A percentile compares a stretch with the other conserved stretches of the same genome.
These are phyloP conservation scores for Andrena dorsata DNA, from an alignment of 2,888 invertebrate species.

Conservation along the genomic window DNA sequence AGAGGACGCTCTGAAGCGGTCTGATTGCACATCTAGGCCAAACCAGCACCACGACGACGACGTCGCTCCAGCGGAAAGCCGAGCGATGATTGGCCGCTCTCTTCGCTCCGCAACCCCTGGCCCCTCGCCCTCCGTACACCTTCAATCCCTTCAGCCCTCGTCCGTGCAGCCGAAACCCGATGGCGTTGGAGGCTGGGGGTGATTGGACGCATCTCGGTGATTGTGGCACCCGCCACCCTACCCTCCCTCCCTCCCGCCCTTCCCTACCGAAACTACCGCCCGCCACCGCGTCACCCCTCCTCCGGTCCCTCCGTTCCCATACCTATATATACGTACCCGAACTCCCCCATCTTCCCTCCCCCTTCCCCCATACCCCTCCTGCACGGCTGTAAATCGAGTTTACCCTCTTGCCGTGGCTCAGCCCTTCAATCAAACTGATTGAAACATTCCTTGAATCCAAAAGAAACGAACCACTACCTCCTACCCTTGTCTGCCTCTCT, in stretches of 20 bases:
- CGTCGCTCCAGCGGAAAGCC: conserved; percentile 83
- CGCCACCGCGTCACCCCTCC: conserved; percentile 25
- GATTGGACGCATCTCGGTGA: conserved; percentile 85
- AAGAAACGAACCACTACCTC: conserved; percentile 83
- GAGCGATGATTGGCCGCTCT: conserved; percentile 83
- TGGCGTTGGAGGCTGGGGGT: conserved; percentile 79
- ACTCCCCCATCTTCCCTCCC: conserved; percentile 46
- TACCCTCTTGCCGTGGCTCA: conserved; percentile 85
- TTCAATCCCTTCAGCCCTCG: conserved; percentile 69
- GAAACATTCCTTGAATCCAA: conserved; percentile 85
- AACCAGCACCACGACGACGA: conserved; percentile 82
- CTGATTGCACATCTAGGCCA: conserved; percentile 85
- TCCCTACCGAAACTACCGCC: conserved; percentile 52
- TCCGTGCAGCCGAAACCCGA: conserved; percentile 76
- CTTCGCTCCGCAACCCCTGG: conserved; percentile 69
- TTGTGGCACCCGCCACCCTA: conserved; percentile 82
- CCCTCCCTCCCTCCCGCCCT: conserved; percentile 13
- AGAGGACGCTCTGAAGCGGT: conserved; percentile 81
- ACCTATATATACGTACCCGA: conserved; percentile 43
- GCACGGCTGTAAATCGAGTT: conserved; percentile 85
- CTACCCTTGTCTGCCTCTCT: conserved; percentile 55
- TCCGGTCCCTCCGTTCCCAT: conserved; percentile 40
- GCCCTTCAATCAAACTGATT: conserved; percentile 85
- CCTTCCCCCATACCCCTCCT: conserved; percentile 67
- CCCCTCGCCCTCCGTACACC: conserved; percentile 69